Conservation (phyloP, 2,113 vertebrate genomes). For the Passer montanus region DNA sequence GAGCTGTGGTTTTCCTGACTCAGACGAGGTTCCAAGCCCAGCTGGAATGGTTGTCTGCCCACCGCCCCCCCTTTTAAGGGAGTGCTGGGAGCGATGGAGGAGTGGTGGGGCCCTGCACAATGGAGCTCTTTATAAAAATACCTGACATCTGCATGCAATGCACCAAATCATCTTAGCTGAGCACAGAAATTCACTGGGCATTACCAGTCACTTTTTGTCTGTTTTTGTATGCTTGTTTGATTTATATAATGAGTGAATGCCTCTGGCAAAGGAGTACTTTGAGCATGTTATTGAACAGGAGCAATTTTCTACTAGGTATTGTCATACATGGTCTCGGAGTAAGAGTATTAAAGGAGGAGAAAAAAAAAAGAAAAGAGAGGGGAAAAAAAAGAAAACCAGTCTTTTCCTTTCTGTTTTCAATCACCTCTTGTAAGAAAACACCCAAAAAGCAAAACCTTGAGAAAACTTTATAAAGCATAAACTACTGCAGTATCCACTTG, state of each 20-base stretch:
- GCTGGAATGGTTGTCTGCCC: conserved; percentile 92
- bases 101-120: conserved; percentile 79
- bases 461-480: not conserved
- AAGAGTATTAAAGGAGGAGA: not conserved
- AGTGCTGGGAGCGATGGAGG: conserved; percentile 76
- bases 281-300: conserved; percentile 69
- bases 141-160: conserved; percentile 88
- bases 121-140: conserved; percentile 88
- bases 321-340: conserved; percentile 65
- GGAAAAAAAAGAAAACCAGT: not conserved
- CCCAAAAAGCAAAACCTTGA: not conserved
- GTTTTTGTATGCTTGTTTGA: conserved; percentile 75
- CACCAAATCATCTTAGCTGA: conserved; percentile 76
- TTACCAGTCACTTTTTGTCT: conserved; percentile 76
- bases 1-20: conserved; percentile 99
- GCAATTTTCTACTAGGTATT: conserved; percentile 70
- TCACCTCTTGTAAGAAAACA: not conserved
- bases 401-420: conserved; percentile 33
- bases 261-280: conserved; percentile 74
- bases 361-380: fast-evolving
- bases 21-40: conserved; percentile 95
- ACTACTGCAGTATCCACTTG: not conserved
- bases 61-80: conserved; percentile 64
- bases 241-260: conserved; percentile 83
- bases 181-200: conserved; percentile 81